Base-by-base conservation (phyloP, 1,140 invertebrate genomes). In the Pectinophora gossypiella region DNA sequence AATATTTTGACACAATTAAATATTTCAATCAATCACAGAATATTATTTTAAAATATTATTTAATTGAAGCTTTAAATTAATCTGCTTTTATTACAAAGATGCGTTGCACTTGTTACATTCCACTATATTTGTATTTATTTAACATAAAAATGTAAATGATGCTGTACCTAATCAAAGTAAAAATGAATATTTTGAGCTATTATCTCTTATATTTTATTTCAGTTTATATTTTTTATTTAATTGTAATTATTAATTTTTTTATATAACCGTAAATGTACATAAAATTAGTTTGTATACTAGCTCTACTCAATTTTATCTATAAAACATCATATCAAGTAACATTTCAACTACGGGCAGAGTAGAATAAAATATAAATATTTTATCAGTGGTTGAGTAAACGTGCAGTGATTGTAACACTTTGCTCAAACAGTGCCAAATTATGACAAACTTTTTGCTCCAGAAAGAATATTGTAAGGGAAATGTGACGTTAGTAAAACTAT, bases 101-200 rank as follows among this genome's bases (percentile, higher is more conserved):
- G 36, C 36, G 16, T 40, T 40, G 52, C 56, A 69, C 63, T 53
- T 57, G 64, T 67, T 64, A 69, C 69, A 69, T 72, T 72, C 61
- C 69, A 62, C 61, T 35, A 46, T 48, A n/a, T 59, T 42, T 32
- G 27, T 32, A 32, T 32, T 32, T 32, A 32, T 32, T 23, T 32
- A 12, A 32, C 27, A n/a, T 32, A 32, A 2, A 32, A 12, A 5
- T 23, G 2, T 32, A 32, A 12, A 32, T n/a, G 9, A 32, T 32
- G 9, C n/a, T 32, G 27, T 32, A 32, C 27, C 27, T 32, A 32
- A 32, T 12, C 27, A 9, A 12, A 32, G 7, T 12, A 9, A n/a
- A n/a, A 32, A 32, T 9, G n/a, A 32, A 32, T 32, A 32, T 32
- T 32, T 32, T 32, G 27, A 9, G 9, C 27, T 32, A n/a, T 32